Evolutionary conservation across 2,797 vertebrate species (phyloP).

Genomic region (Neosilurus mollespiculum): DNA sequence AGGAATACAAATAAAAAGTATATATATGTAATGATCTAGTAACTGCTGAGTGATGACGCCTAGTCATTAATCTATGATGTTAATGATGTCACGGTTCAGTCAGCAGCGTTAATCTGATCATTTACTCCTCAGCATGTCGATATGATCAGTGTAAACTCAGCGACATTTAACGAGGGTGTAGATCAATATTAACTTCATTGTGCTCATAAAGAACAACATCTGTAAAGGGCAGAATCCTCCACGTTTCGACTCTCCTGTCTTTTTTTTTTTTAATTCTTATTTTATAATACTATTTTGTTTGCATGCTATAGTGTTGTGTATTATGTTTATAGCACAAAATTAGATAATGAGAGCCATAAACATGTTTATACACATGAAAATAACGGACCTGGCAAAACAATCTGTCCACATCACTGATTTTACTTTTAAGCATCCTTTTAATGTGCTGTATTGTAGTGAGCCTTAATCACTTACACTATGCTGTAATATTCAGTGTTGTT

Average conservation of each 20-base stretch:
- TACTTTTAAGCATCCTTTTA: not conserved
- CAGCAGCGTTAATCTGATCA: not conserved
- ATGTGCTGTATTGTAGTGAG: not conserved
- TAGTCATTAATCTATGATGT: not conserved
- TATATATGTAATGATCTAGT: not conserved
- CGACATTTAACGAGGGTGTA: not conserved
- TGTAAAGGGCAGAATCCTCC: not conserved
- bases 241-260: too few species aligned
- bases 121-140: not conserved
- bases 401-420: not conserved
- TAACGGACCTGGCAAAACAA: not conserved
- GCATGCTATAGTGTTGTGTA: not conserved
- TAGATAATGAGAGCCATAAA: not conserved
- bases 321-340: not conserved
- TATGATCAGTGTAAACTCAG: not conserved
- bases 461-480: not conserved
- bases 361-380: not conserved
- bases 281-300: not conserved
- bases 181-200: conserved; percentile 5
- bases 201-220: conserved; percentile 1
- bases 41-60: not conserved
- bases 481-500: not conserved
- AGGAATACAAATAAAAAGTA: not conserved
- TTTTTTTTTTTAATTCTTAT: not conserved
- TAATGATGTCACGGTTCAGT: not conserved